These are phyloP conservation scores for Crotalus horridus DNA, from an alignment of 2,113 vertebrate species.

Conservation along the genomic window DNA sequence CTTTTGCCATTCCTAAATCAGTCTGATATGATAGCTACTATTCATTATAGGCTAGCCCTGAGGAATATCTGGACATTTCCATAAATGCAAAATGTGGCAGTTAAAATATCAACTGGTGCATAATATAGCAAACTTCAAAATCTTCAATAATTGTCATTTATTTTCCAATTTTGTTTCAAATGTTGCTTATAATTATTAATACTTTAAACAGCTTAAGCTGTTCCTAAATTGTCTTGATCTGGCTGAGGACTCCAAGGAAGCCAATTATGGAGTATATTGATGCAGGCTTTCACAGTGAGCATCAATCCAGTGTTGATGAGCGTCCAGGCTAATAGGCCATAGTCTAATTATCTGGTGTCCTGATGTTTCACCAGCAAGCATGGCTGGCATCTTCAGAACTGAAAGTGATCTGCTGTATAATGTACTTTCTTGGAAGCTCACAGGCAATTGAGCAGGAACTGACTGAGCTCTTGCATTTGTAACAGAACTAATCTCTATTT, in stretches of 20 bases:
- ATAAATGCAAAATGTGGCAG: background rate
- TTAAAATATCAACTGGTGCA: background rate
- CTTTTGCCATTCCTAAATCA: background rate
- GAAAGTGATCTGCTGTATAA: background rate
- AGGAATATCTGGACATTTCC: background rate
- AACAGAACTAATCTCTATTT: background rate
- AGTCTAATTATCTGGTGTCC: background rate
- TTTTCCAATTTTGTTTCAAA: background rate
- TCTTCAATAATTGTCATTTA: background rate
- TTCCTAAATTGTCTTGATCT: background rate
- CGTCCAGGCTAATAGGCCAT: background rate
- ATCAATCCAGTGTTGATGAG: background rate
- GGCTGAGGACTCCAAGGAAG: background rate
- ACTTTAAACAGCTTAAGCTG: background rate
- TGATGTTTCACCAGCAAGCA: background rate
- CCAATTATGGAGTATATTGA: background rate
- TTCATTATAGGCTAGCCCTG: background rate
- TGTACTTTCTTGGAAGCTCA: background rate
- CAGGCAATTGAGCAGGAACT: background rate
- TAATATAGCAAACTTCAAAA: background rate
- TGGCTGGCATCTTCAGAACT: background rate
- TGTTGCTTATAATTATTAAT: background rate
- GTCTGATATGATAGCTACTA: background rate
- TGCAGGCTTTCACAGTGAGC: background rate
- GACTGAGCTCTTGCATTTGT: background rate